A percentile compares a stretch with the other conserved stretches of the same genome.
These are phyloP conservation scores for Diaperis boleti DNA, from an alignment of 2,888 invertebrate species.

Conservation along the genomic window DNA sequence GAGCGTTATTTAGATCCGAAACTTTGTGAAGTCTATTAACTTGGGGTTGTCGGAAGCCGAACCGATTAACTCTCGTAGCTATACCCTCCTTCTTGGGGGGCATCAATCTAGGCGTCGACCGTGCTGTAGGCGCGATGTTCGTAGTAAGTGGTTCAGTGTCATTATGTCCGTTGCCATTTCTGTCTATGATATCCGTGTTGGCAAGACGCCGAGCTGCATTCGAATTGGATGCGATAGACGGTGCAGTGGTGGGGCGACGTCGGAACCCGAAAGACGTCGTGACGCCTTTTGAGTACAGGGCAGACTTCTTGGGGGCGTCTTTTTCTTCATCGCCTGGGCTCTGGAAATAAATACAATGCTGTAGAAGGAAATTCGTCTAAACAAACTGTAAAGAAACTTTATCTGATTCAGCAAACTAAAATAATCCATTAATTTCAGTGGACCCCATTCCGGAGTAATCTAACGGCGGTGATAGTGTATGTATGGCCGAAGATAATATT, in stretches of 20 bases:
- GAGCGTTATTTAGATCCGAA: constrained; percentile 70
- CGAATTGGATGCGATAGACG: constrained; percentile 59
- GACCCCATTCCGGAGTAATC: too few species aligned
- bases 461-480: too few species aligned
- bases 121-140: constrained; percentile 69
- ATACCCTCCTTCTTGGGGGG: constrained; percentile 77
- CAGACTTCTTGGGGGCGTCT: constrained; percentile 31
- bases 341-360: too few species aligned
- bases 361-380: too few species aligned
- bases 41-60: constrained; percentile 80
- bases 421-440: too few species aligned
- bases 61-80: constrained; percentile 76
- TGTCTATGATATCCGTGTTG: constrained; percentile 61
- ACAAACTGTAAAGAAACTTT: too few species aligned
- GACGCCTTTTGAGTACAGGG: constrained; percentile 72
- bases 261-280: constrained; percentile 89
- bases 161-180: constrained; percentile 61
- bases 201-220: constrained; percentile 65
- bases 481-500: too few species aligned
- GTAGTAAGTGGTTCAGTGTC: constrained; percentile 57
- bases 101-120: constrained; percentile 75
- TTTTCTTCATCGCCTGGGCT: constrained; percentile 49
- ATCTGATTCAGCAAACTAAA: too few species aligned
- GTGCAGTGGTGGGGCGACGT: constrained; percentile 72
- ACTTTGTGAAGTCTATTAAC: constrained; percentile 77